phyloP scores from a whole-genome alignment of 2,797 vertebrate species.

The Buphagus erythrorhynchus region DNA sequence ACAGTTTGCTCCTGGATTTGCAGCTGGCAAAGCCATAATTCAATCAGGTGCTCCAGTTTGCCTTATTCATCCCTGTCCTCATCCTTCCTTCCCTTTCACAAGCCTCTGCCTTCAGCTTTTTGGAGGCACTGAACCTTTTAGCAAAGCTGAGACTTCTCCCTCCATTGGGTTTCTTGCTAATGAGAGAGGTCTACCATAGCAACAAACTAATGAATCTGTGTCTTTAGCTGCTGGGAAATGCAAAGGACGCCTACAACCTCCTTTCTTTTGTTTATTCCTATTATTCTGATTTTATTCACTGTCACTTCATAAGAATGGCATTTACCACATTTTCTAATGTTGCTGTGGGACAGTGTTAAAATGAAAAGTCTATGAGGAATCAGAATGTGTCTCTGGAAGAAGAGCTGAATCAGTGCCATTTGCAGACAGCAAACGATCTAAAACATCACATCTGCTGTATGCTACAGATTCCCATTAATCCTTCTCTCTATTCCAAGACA shows the following conservation, averaged over 20 bases:
- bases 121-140: not conserved
- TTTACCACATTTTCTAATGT: not conserved
- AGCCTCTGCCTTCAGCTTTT: not conserved
- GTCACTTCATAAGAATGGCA: not conserved
- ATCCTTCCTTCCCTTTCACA: not conserved
- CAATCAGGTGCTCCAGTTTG: not conserved
- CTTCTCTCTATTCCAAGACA: not conserved
- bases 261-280: not conserved
- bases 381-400: not conserved
- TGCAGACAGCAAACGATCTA: not conserved
- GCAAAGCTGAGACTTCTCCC: not conserved
- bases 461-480: not conserved
- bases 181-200: not conserved
- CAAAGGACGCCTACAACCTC: not conserved
- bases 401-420: slow-evolving; percentile 1
- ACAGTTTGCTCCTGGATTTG: not conserved
- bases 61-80: not conserved
- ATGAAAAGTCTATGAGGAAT: not conserved
- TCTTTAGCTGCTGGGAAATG: not conserved
- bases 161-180: not conserved
- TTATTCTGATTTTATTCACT: not conserved
- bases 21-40: not conserved
- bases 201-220: not conserved
- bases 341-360: not conserved
- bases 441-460: not conserved